phyloP scores from a whole-genome alignment of 2,888 invertebrate genomes.

The Latheticus oryzae region DNA sequence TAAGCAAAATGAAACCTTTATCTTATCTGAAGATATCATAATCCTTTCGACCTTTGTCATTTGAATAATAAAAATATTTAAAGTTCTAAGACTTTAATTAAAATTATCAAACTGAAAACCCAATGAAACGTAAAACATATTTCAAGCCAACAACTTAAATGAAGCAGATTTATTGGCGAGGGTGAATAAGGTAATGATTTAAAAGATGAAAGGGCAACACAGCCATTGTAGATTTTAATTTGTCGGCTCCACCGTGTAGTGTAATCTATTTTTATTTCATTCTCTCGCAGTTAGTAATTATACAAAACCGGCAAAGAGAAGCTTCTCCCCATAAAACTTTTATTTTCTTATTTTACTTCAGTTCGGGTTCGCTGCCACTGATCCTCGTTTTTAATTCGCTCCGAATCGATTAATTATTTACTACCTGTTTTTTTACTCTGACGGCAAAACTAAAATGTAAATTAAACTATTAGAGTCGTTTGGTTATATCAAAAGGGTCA shows the following conservation, averaged over 20 bases:
- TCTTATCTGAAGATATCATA: constrained; percentile 29
- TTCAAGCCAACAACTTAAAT: constrained; percentile 3
- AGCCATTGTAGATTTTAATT: constrained; percentile 17
- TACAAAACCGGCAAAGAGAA: constrained; percentile 23
- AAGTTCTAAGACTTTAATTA: constrained; percentile 8
- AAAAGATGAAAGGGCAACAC: constrained; percentile 3
- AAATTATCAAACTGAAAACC: constrained; percentile 25
- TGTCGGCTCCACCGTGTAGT: constrained; percentile 7
- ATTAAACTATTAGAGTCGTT: constrained; percentile 8
- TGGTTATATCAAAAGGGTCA: constrained; percentile 41
- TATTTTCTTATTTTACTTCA: constrained; percentile 22
- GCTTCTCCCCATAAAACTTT: constrained; percentile 26
- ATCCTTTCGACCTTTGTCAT: constrained; percentile 14
- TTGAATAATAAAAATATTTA: constrained; percentile 11
- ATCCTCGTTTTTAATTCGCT: constrained; percentile 3
- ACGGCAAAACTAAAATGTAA: constrained; percentile 13
- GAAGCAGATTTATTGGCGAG: constrained; percentile 17
- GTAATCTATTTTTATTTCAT: constrained; percentile 28
- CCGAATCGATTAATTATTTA: constrained; percentile 33
- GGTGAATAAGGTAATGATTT: constrained; percentile 19
- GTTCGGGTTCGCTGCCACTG: background rate
- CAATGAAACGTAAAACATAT: constrained; percentile 14
- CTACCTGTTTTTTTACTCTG: constrained; percentile 20
- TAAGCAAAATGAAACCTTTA: constrained; percentile 39
- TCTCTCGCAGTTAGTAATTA: constrained; percentile 14